Evolutionary conservation across 2,113 vertebrate genomes (phyloP).

Genomic region (Psettodes erumei): DNA sequence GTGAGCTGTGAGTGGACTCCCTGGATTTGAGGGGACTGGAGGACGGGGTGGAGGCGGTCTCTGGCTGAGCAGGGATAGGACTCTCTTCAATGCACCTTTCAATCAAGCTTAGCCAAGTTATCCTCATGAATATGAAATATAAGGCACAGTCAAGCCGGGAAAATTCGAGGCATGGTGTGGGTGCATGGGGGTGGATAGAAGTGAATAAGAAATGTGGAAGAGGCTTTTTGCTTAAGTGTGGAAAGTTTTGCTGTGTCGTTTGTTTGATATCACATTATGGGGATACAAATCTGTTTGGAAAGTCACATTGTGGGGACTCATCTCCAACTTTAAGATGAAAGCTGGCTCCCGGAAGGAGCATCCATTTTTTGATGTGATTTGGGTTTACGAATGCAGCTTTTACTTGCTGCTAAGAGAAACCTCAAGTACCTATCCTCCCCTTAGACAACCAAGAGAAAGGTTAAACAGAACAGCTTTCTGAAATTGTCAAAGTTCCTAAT

Average conservation of each 20-base stretch:
- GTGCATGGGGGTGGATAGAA: conserved; percentile 46
- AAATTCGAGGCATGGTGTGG: conserved; percentile 60
- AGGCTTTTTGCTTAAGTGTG: conserved; percentile 7
- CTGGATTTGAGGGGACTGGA: conserved; percentile 64
- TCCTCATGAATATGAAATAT: conserved; percentile 82
- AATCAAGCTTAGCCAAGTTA: conserved; percentile 81
- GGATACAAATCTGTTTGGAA: neutral
- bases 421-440: conserved; percentile 5
- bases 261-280: conserved; percentile 24
- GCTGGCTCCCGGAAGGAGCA: neutral
- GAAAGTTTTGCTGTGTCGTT: conserved; percentile 35
- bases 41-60: conserved; percentile 59
- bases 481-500: conserved; percentile 71
- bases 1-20: conserved; percentile 68
- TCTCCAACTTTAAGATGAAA: neutral
- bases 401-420: conserved; percentile 7
- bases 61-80: conserved; percentile 73
- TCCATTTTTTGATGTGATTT: neutral
- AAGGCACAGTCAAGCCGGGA: conserved; percentile 52
- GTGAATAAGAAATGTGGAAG: conserved; percentile 50
- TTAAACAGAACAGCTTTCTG: conserved; percentile 58
- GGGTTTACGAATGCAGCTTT: neutral
- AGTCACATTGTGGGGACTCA: conserved; percentile 3
- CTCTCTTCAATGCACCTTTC: conserved; percentile 80
- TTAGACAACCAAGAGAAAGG: conserved; percentile 41